Evolutionary conservation across 2,797 vertebrate species (phyloP), one percentile per base, ranked within the genome.

Genomic region (Furcifer pardalis): DNA sequence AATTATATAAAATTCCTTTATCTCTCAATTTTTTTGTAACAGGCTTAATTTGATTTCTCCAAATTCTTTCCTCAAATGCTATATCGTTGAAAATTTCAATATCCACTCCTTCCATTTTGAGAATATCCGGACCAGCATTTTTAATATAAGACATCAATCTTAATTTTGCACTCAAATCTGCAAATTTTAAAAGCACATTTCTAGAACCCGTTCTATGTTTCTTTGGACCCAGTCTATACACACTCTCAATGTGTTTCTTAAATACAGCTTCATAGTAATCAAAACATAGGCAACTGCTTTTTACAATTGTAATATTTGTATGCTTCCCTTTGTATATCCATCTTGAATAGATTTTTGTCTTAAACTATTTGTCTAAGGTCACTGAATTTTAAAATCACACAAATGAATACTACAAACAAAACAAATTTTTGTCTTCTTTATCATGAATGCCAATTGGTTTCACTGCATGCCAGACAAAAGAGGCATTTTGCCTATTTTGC

Each of bases 391-490:
- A 88, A 9, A n/a, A 62, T 79, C 23, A 81, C 19, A 40, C 63
- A 23, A 90, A 73, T 59, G 87, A 90, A 80, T 3, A 80, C 44
- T 73, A 85, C n/a, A 83, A 76, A 27, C 87, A 88, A 90, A 0
- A 72, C 1, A 79, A 60, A 76, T 78, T 78, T 81, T 81, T 83
- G 77, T 73, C 75, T 85, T 19, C 46, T 63, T 69, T 62, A 76
- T 40, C 12, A 46, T 4, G 75, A 83, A 0, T 81, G 88, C 56
- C 46, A 59, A 82, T 44, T 82, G 25, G 44, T 72, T 86, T 87
- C 76, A 89, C 19, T 84, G 82, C 84, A 60, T 90, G 72, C 21
- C 83, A 84, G 92, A 87, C 25, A 90, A 90, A 94, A 90, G 1
- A 85, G 65, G 66, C 56, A 77, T 91, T 91, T 88, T 15, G 0